Evolutionary conservation across 2,797 vertebrate species (phyloP).

Genomic region (Liparis tanakae): DNA sequence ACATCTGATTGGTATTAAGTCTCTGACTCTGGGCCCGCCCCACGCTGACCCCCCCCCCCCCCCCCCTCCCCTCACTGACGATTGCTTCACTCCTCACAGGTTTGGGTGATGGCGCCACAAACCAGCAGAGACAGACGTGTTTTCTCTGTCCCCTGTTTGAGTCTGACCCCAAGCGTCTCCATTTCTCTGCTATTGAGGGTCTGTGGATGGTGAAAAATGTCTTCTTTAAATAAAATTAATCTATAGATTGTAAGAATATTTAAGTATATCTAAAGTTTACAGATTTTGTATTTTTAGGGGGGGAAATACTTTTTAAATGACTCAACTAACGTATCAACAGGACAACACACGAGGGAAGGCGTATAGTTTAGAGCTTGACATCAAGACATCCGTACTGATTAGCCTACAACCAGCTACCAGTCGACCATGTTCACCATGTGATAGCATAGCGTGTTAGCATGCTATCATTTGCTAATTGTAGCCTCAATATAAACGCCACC

Average conservation of each 20-base stretch:
- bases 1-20: constrained; percentile 77
- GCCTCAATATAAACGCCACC: neutral
- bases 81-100: constrained; percentile 66
- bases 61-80: constrained; percentile 2
- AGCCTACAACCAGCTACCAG: too few relatives aligned
- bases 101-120: constrained; percentile 48
- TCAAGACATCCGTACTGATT: too few relatives aligned
- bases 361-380: too few relatives aligned
- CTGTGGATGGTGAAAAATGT: constrained; percentile 20
- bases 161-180: constrained; percentile 45
- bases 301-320: too few relatives aligned
- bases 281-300: too few relatives aligned
- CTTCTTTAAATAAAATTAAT: too few relatives aligned
- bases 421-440: neutral
- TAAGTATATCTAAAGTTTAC: too few relatives aligned
- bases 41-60: constrained; percentile 2
- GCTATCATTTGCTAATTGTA: too few relatives aligned
- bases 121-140: constrained; percentile 41
- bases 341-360: neutral
- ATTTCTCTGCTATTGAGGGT: constrained; percentile 45
- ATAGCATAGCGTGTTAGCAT: too few relatives aligned
- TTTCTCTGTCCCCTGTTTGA: constrained; percentile 48
- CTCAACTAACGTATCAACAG: too few relatives aligned
- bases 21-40: neutral
- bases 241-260: too few relatives aligned